Base-by-base conservation (phyloP, 2,888 invertebrate species). In the Criorhina ranunculi region DNA sequence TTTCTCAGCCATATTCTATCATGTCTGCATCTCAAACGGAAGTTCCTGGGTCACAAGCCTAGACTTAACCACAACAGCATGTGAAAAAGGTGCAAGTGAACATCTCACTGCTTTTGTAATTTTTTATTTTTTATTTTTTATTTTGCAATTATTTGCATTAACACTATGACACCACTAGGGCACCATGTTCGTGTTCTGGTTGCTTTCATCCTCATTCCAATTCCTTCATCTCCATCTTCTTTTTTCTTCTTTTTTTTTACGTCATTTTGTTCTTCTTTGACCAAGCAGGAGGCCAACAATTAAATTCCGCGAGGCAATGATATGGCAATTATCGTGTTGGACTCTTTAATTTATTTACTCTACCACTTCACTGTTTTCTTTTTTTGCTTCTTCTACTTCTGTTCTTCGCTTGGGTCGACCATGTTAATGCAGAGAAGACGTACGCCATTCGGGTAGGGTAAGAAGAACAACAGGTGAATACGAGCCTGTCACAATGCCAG, bases 11-110 rank as follows among this genome's bases (percentile, higher is more conserved):
- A 5, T 37, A 80, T 53, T 40, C 24, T 87, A 88, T 73, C 87
- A 87, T 86, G 87, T 83, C 87, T 78, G 75, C 78, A 87, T 88
- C 88, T 90, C 88, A 89, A 89, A 89, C 89, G 90, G 90, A 90
- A 90, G 90, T 89, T 86, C 89, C 88, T 88, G 62, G 64, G 90
- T 90, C 89, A 88, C 88, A 83, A 89, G 89, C 89, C 88, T 89
- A 89, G 89, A 89, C 89, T 89, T 88, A 88, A 89, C 87, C 88
- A 87, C 88, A 87, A 88, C 88, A 89, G 89, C 75, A 82, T 72
- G 86, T 88, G n/a, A 89, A 88, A 89, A 90, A 90, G 89, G 88
- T 89, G 89, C 89, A 89, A 89, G 88, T 88, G 88, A 89, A 88
- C 72, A 83, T 62, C 77, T 62, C 53, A 44, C 17, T 57, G 12